Base-by-base conservation (phyloP, 2,113 vertebrate species). In the Ailurus styani region DNA sequence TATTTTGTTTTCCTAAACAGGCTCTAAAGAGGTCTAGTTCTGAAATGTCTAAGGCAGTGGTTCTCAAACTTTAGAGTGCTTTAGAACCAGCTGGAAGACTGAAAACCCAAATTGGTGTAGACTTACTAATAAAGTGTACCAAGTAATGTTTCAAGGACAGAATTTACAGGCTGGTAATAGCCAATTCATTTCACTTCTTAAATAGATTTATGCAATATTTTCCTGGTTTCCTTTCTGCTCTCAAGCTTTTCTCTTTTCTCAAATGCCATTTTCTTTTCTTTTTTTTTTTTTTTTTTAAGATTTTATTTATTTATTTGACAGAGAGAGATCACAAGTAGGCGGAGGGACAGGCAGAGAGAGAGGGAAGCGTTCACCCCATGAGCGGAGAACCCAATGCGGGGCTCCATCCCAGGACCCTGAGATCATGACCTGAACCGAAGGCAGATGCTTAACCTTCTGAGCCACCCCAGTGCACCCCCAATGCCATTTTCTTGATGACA, bases 241-340 rank as follows among this genome's bases (percentile, higher is more conserved):
- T 91, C 34, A 57, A 40, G 54, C 90, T 96, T 89, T 95, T 85
- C 83, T 87, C 70, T 90, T 86, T 97, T 84, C 27, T 92, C 68
- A 50, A 50, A n/a, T 34, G 15, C 10, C 37, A 27, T 87, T 93
- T 94, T 75, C n/a, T n/a, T n/a, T n/a, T n/a, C n/a, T n/a, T 87
- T 93, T 94, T 75, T 87, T 93, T 94, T 75, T 87, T 93, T 94
- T 75, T 50, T 50, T 50, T 50, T 50, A 50, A 50, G 47, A 50
- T 50, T 50, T 50, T 50, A 50, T 50, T 50, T 50, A 50, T 50
- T 50, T 50, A 50, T 50, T 50, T 50, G 47, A 50, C 47, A 50
- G 47, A 50, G 7, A 50, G 47, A 50, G 47, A 50, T 50, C 10
- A 50, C 47, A 50, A 50, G 47, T 11, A 50, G 47, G 10, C 47